Conservation (phyloP, 2,888 invertebrate genomes). For the Platerodrilus igneus region DNA sequence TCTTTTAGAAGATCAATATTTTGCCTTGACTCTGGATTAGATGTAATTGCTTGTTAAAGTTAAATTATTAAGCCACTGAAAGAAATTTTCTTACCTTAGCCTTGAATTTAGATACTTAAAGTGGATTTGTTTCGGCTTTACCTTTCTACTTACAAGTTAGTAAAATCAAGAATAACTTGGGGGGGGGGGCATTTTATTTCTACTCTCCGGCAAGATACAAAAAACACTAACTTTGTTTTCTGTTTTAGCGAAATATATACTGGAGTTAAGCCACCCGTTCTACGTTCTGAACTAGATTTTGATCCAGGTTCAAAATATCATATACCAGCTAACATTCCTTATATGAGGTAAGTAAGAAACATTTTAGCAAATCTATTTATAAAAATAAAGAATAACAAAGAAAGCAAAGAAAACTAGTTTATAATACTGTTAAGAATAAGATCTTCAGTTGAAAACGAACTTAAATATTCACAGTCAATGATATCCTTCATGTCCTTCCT, state of each 20-base stretch:
- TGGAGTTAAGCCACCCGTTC: constrained; percentile 80
- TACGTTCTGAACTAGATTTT: constrained; percentile 82
- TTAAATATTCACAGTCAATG: constrained; percentile 18
- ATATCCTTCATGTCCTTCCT: constrained; percentile 24
- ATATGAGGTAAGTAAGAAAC: constrained; percentile 69
- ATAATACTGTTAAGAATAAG: constrained; percentile 31
- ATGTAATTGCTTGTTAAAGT: too few species aligned
- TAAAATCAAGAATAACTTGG: too few species aligned
- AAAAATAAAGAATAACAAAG: constrained; percentile 22
- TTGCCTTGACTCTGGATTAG: too few species aligned
- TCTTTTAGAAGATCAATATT: too few species aligned
- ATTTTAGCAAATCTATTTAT: constrained; percentile 22
- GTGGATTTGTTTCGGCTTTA: too few species aligned
- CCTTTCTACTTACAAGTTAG: too few species aligned
- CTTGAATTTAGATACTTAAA: too few species aligned
- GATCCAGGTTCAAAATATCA: constrained; percentile 93
- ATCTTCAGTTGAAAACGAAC: constrained; percentile 19
- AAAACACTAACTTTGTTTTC: too few species aligned
- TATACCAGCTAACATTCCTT: constrained; percentile 84
- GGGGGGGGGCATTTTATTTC: too few species aligned
- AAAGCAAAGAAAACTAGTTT: constrained; percentile 24
- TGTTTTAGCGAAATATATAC: constrained; percentile 70
- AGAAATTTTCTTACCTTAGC: too few species aligned
- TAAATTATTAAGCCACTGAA: too few species aligned
- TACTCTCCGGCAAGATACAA: too few species aligned